Percentiles rank a stretch among this genome's conserved stretches.
phyloP scores from a whole-genome alignment of 2,797 vertebrate genomes.

The Mycteria americana region DNA sequence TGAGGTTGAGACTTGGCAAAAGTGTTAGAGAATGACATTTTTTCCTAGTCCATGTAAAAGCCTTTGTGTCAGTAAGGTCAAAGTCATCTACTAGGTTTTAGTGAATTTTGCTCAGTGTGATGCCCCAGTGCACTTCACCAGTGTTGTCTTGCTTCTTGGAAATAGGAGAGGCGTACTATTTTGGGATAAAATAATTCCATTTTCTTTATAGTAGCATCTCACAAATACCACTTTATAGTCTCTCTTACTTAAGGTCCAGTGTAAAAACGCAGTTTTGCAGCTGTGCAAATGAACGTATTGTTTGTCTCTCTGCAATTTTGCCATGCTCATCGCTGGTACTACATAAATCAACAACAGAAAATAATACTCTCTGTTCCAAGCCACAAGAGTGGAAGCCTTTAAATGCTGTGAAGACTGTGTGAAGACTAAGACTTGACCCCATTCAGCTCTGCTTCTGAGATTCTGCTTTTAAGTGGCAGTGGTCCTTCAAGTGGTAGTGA shows the following conservation, averaged over 20 bases:
- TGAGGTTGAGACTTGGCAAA: background rate
- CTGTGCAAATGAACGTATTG: background rate
- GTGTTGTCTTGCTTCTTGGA: background rate
- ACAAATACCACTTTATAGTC: background rate
- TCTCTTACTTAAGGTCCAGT: background rate
- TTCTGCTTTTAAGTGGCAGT: background rate
- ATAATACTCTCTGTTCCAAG: background rate
- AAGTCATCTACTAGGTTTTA: background rate
- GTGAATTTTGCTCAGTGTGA: background rate
- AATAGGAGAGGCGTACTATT: background rate
- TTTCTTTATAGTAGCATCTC: background rate
- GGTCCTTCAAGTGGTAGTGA: background rate
- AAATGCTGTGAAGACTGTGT: background rate
- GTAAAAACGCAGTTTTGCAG: background rate
- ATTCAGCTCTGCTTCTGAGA: background rate
- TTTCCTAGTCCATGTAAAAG: background rate
- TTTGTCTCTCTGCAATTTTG: background rate
- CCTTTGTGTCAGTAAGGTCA: background rate
- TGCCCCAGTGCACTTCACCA: background rate
- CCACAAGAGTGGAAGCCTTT: background rate
- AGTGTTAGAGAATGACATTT: background rate
- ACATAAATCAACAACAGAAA: background rate
- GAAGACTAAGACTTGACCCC: background rate
- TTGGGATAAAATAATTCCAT: background rate
- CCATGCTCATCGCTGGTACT: background rate